Base-by-base conservation (phyloP, 2,113 vertebrate genomes). In the Cyprinus carpio region DNA sequence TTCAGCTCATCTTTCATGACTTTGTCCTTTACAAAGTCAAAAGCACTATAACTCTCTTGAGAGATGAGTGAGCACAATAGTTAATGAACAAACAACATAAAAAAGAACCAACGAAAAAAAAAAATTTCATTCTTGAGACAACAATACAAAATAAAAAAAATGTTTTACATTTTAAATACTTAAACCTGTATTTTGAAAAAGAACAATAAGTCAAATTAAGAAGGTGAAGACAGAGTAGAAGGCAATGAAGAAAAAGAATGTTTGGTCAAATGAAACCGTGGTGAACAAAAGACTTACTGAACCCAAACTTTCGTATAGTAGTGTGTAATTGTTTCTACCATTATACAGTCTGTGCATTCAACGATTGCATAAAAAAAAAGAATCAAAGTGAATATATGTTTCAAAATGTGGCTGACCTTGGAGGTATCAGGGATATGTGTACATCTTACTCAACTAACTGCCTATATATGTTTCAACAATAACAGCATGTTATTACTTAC, bases 1-100 rank as follows among this genome's bases (percentile, higher is more conserved):
- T 54, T 69, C 64, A 54, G 43, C 72, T 83, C 29, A 12, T 71
- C 65, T 13, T 60, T 81, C 10, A 75, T 75, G 34, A 67, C 29
- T 69, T 49, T 81, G 51, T 80, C 75, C 49, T 80, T 64, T 80
- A 46, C 78, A 64, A 80, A 20, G n/a, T 80, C 78, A 64, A 46
- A 64, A 43, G 37, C 78, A 46, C 58, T 80, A 12, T 18, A 64
- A 64, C 58, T 80, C 56, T 64, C 37, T 18, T 80, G 37, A 46
- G 58, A 80, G 58, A 65, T 3, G 37, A 65, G 15, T 0, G 58
- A 43, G 34, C 78, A 80, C 78, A 65, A 80, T 29, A 29, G 34
- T 40, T 15, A 80, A 43, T 16, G 77, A 80, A 43, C 43, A 25
- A 60, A 43, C 34, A 79, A 79, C 56, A 80, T 29, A 80, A 46